These are phyloP conservation scores for Cairina moschata DNA, from an alignment of 2,113 vertebrate species.

Conservation along the genomic window DNA sequence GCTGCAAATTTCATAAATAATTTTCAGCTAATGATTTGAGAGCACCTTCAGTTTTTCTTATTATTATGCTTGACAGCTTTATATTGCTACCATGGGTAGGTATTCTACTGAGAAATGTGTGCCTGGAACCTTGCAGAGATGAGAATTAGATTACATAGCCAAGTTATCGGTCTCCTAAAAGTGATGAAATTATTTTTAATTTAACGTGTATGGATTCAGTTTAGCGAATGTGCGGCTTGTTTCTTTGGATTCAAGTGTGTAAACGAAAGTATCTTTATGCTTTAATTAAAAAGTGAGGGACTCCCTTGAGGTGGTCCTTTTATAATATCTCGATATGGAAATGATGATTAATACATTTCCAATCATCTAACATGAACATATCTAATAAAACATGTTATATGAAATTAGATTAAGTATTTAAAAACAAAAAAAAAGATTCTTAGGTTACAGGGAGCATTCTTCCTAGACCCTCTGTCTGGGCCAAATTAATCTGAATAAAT, in stretches of 20 bases:
- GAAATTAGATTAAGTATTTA: neutral
- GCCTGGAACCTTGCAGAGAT: neutral
- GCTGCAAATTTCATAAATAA: constrained; percentile 50
- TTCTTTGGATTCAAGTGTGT: neutral
- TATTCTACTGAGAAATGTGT: neutral
- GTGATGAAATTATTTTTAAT: constrained; percentile 30
- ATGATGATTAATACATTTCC: neutral
- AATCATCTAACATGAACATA: neutral
- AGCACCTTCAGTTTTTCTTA: constrained; percentile 17
- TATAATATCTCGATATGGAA: neutral
- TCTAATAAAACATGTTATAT: neutral
- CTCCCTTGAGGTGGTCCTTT: neutral
- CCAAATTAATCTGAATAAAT: constrained; percentile 32
- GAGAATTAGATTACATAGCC: constrained; percentile 31
- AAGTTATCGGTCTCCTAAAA: neutral
- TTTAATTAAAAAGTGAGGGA: constrained; percentile 35
- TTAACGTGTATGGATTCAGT: neutral
- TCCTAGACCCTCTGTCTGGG: neutral
- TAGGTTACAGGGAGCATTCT: neutral
- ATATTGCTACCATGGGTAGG: constrained; percentile 15
- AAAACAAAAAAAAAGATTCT: neutral
- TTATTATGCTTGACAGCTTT: constrained; percentile 59
- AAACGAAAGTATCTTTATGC: neutral
- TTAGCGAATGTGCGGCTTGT: neutral
- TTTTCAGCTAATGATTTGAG: constrained; percentile 53